Conservation (phyloP, 2,888 invertebrate species). For the Cephus nigrinus region DNA sequence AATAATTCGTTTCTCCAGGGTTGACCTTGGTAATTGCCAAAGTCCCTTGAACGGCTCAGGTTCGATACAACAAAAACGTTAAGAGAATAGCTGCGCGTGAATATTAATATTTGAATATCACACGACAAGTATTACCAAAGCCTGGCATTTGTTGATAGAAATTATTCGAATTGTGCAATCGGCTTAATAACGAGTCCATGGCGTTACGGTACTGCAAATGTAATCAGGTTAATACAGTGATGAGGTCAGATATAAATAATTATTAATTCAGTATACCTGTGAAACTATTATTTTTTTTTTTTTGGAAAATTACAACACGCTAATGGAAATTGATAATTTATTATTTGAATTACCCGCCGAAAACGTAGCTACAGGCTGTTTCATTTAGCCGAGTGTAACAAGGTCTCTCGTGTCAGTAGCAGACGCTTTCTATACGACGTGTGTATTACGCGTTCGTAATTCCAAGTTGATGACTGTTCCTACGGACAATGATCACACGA, state of each 20-base stretch:
- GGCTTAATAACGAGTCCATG: neutral
- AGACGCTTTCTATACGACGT: neutral
- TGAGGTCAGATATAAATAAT: neutral
- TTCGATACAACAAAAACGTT: neutral
- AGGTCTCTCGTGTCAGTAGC: neutral
- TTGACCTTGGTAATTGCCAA: neutral
- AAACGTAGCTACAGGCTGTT: neutral
- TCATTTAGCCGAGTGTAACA: neutral
- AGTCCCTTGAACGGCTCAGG: neutral
- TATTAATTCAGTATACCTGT: neutral
- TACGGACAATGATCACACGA: slow-evolving; percentile 30
- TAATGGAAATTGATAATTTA: neutral
- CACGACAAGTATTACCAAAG: neutral
- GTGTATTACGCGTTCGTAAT: neutral
- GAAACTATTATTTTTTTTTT: neutral
- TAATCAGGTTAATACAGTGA: neutral
- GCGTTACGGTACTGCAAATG: neutral
- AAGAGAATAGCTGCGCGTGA: neutral
- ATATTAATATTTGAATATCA: neutral
- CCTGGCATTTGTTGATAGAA: neutral
- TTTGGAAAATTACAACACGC: neutral
- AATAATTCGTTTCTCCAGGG: neutral
- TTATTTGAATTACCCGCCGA: neutral
- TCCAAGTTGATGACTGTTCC: neutral
- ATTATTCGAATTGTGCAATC: neutral